These are phyloP conservation scores for Heteromurus nitidus DNA, from an alignment of 2,888 invertebrate genomes.

Conservation along the genomic window DNA sequence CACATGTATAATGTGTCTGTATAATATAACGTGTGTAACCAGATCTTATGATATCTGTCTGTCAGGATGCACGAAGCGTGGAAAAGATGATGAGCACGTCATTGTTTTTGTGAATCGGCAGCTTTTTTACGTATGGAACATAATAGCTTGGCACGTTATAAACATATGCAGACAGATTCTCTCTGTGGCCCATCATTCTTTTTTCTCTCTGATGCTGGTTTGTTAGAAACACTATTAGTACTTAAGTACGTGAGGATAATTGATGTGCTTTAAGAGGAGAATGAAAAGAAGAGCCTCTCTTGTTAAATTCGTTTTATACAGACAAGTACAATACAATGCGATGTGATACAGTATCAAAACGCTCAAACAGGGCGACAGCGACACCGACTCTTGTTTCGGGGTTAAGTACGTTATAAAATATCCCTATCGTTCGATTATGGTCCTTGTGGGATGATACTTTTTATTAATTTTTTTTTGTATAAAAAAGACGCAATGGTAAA, in stretches of 20 bases:
- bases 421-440: no score
- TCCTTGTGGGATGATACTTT: no score
- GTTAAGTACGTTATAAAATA: no score
- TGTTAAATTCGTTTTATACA: no score
- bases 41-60: conserved; percentile 64
- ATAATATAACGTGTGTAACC: conserved; percentile 46
- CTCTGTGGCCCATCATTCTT: background rate
- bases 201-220: background rate
- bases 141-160: conserved; percentile 47
- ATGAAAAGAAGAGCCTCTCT: conserved; percentile 10
- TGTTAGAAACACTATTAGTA: conserved; percentile 21
- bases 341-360: no score
- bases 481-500: no score
- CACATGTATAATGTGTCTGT: conserved; percentile 25
- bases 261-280: conserved; percentile 33
- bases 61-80: conserved; percentile 63
- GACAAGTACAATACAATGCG: background rate
- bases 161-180: background rate
- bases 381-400: no score
- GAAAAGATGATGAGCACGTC: conserved; percentile 63
- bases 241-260: conserved; percentile 54
- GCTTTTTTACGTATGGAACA: conserved; percentile 41
- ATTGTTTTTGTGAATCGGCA: conserved; percentile 63
- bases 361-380: no score
- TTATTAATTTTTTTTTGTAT: no score